A percentile compares a stretch with the other conserved stretches of the same genome.
Conservation (phyloP, 2,888 invertebrate species). For the Epirrhoe alternata region DNA sequence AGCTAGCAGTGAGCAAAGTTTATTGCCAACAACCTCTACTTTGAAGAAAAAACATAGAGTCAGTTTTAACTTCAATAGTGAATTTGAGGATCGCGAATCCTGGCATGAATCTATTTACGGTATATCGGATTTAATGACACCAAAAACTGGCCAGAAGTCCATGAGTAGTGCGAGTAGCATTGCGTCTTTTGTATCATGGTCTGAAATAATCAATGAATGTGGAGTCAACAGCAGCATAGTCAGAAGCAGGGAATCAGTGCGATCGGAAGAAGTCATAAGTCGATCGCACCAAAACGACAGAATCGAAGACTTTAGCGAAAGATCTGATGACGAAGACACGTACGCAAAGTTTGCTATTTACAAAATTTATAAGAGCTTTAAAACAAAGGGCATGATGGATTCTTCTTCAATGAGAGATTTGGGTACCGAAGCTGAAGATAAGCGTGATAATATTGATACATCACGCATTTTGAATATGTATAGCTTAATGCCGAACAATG, state of each 20-base stretch:
- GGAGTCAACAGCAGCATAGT: constrained; percentile 56
- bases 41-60: constrained; percentile 64
- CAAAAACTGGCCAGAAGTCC: constrained; percentile 29
- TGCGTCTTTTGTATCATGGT: constrained; percentile 62
- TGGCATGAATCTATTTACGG: constrained; percentile 78
- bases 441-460: constrained; percentile 38
- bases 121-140: constrained; percentile 57
- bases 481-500: constrained; percentile 61
- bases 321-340: constrained; percentile 57
- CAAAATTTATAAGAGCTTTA: constrained; percentile 69
- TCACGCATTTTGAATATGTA: constrained; percentile 60
- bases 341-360: constrained; percentile 73
- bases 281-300: constrained; percentile 55
- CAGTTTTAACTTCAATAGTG: constrained; percentile 59
- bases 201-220: constrained; percentile 66
- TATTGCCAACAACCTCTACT: constrained; percentile 64
- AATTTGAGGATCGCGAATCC: constrained; percentile 57
- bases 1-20: constrained; percentile 45
- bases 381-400: constrained; percentile 62
- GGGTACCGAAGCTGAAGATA: constrained; percentile 43
- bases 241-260: constrained; percentile 52
- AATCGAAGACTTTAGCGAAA: constrained; percentile 55
- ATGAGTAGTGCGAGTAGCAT: constrained; percentile 46
- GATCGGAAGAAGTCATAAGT: constrained; percentile 63
- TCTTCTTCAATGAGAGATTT: constrained; percentile 74